Evolutionary conservation across 2,797 vertebrate genomes (phyloP).

Genomic region (Carcharodon carcharias): DNA sequence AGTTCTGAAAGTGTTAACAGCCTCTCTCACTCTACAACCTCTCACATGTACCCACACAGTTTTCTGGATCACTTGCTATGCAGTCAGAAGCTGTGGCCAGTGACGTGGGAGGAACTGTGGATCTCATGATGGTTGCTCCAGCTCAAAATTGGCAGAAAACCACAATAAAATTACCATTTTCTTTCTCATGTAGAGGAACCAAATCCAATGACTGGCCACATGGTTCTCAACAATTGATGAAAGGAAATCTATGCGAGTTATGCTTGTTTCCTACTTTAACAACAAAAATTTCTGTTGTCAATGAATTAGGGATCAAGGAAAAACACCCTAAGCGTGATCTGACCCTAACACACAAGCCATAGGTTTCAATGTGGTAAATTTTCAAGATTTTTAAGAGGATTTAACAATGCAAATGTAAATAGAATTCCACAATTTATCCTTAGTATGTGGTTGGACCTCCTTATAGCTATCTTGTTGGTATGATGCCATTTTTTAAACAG

Average conservation of each 20-base stretch:
- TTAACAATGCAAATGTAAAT: constrained; percentile 28
- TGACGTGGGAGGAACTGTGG: constrained; percentile 43
- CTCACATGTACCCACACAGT: background rate
- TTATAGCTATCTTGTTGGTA: background rate
- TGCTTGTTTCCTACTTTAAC: constrained; percentile 45
- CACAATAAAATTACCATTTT: constrained; percentile 61
- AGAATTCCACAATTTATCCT: background rate
- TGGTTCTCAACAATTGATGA: constrained; percentile 47
- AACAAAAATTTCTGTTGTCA: constrained; percentile 57
- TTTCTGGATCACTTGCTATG: background rate
- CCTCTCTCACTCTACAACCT: background rate
- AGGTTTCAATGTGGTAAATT: constrained; percentile 36
- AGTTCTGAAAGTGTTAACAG: background rate
- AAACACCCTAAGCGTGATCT: constrained; percentile 48
- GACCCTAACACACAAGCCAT: constrained; percentile 46
- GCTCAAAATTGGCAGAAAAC: constrained; percentile 54
- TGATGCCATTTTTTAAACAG: background rate
- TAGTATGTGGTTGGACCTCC: background rate
- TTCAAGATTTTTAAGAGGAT: constrained; percentile 28
- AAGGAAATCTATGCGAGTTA: constrained; percentile 57
- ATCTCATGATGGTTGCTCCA: constrained; percentile 47
- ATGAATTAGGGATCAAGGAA: constrained; percentile 48
- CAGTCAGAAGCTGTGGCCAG: constrained; percentile 50
- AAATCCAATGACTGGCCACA: constrained; percentile 47
- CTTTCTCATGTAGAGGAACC: constrained; percentile 50